Evolutionary conservation across 2,888 invertebrate species (phyloP).

Genomic region (Polydrusus pterygomalis): DNA sequence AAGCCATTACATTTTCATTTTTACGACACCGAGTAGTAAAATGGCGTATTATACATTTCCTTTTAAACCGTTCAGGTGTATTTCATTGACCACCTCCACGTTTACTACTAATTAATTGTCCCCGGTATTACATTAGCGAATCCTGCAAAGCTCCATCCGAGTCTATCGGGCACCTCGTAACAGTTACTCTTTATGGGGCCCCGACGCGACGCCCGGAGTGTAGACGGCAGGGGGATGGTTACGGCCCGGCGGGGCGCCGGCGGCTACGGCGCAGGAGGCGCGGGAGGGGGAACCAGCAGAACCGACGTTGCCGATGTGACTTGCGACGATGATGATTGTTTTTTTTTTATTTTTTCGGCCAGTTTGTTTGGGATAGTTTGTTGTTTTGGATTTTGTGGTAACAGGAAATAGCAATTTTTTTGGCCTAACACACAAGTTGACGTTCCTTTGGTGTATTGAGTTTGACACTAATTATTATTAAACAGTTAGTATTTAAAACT

Average conservation of each 20-base stretch:
- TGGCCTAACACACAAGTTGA: too few species aligned
- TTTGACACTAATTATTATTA: too few species aligned
- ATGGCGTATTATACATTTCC: too few species aligned
- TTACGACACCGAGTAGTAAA: too few species aligned
- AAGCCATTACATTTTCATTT: too few species aligned
- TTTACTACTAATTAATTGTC: not conserved
- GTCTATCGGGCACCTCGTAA: conserved; percentile 44
- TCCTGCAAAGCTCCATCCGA: conserved; percentile 17
- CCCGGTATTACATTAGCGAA: conserved; percentile 27
- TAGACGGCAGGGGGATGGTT: conserved; percentile 72
- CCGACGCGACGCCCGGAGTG: conserved; percentile 69
- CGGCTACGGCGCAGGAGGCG: conserved; percentile 49
- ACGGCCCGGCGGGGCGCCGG: conserved; percentile 71
- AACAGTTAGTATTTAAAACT: too few species aligned
- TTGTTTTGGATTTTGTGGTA: conserved; percentile 30
- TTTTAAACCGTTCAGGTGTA: not conserved
- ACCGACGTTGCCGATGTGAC: conserved; percentile 50
- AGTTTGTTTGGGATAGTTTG: conserved; percentile 29
- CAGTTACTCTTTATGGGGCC: conserved; percentile 59
- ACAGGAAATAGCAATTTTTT: conserved; percentile 1
- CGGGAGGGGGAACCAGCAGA: conserved; percentile 30
- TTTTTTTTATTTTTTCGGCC: conserved; percentile 23
- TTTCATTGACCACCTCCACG: not conserved
- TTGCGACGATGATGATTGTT: conserved; percentile 14
- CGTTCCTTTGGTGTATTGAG: too few species aligned